Evolutionary conservation across 37 sponge, comb jelly and placozoan species (phyloP), one percentile per base, ranked within the genome.

Genomic region (Lycopodina hypogea): DNA sequence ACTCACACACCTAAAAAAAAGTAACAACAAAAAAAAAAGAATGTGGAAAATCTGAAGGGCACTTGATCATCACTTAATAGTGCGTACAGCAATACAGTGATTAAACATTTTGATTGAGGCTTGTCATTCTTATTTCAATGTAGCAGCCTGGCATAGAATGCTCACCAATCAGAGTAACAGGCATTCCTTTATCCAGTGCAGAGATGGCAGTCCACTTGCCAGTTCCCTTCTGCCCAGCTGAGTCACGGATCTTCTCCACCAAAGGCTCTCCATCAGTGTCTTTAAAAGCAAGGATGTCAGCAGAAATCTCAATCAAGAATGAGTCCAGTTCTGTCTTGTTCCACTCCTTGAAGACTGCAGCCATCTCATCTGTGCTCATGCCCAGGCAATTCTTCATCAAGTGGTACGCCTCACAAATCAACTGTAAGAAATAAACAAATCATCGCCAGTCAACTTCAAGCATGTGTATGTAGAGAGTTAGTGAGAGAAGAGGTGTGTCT

Each of bases 171-270:
- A 97, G 89, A 39, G 98, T 97, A 48, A 97, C 91, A 36, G 98
- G 98, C 74, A 94, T 92, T 24, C 98, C 98, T 73, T 86, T 84
- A 61, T 97, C 95, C 21, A 97, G 84, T 1, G 98, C 93, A 42
- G 98, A 97, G 41, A 97, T 97, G 55, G 95, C 98, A 28, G 98
- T 97, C 98, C 98, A 97, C 57, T 97, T 97, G n/a, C 98, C 98
- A 60, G 98, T 97, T 56, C 98, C 98, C 59, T 97, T 97, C 79
- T 97, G 98, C 41, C 98, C 98, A 35, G 98, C 98, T 50, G 88
- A 55, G 71, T 97, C 98, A 34, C 83, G 81, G 61, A 97, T 97
- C 93, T 97, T 97, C 83, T 92, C 91, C 33, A 97, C 84, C 30
- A 97, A 79, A 42, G 88, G 91, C 19, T 21, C 38, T 14, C 93